Evolutionary conservation across 2,888 invertebrate species (phyloP), one percentile per base, ranked within the genome.

Genomic region (Acanthosepion lycidas): DNA sequence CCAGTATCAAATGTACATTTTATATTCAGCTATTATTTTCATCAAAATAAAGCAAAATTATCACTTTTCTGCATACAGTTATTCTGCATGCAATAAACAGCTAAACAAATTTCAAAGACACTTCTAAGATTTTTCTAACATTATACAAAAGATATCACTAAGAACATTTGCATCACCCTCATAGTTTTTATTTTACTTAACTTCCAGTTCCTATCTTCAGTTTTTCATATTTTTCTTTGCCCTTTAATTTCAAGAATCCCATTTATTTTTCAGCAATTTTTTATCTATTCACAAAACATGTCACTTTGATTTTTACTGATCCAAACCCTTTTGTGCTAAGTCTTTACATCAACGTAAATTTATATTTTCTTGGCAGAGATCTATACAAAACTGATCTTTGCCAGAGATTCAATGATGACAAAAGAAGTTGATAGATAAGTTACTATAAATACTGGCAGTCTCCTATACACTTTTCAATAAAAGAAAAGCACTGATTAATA

Each of bases 281-380:
- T 15, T n/a, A 12, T n/a, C 78, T 15, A 9, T 78, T 78, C 15
- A n/a, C 78, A n/a, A n/a, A 78, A 78, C 4, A 78, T 78, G 78
- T 78, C 78, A 78, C n/a, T 78, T 78, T 78, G n/a, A n/a, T 28
- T 33, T n/a, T 78, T 15, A 18, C 3, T 78, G 78, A 12, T 78
- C n/a, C 9, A 6, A 78, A 78, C 28, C 78, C 15, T n/a, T 78
- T n/a, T 78, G n/a, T n/a, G 78, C n/a, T n/a, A 23, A 59, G 1
- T 59, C 59, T 59, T 59, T 59, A 59, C 23, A 23, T 59, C n/a
- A 28, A n/a, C 2, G n/a, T 78, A 78, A 78, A 78, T n/a, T 78
- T 78, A n/a, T n/a, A 78, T 78, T 18, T n/a, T 78, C n/a, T 78
- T 78, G 78, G 78, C 78, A 78, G n/a, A 78, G 78, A 78, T 78